Evolutionary conservation across 2,797 vertebrate species (phyloP).

Genomic region (Fundulus diaphanus): DNA sequence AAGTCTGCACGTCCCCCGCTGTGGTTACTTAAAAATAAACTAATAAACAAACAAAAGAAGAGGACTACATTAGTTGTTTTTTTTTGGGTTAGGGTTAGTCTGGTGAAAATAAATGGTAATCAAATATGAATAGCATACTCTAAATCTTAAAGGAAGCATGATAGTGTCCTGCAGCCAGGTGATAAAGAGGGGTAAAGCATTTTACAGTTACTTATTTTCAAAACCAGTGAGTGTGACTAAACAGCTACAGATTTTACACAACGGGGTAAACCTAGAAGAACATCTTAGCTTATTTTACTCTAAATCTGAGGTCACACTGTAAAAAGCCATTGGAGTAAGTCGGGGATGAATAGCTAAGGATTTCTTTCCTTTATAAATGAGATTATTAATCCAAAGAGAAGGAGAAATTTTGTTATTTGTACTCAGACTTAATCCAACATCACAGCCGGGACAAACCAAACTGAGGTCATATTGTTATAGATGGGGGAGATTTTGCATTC

Average conservation of each 20-base stretch:
- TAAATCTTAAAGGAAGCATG: slow-evolving; percentile 4
- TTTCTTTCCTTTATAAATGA: slow-evolving; percentile 72
- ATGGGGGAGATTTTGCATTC: slow-evolving; percentile 32
- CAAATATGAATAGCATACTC: slow-evolving; percentile 33
- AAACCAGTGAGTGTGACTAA: slow-evolving; percentile 55
- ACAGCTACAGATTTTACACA: slow-evolving; percentile 48
- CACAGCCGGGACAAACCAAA: slow-evolving; percentile 61
- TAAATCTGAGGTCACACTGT: slow-evolving; percentile 46
- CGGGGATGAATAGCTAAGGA: slow-evolving; percentile 59
- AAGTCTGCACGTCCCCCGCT: slow-evolving; percentile 26
- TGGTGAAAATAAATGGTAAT: slow-evolving; percentile 44
- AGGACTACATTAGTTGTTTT: slow-evolving; percentile 25
- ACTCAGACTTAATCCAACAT: slow-evolving; percentile 37
- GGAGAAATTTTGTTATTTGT: slow-evolving; percentile 69
- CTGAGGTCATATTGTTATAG: slow-evolving; percentile 59
- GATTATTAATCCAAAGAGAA: slow-evolving; percentile 65
- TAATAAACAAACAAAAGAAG: slow-evolving; percentile 28
- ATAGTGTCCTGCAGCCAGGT: slow-evolving; percentile 22
- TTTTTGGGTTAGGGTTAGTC: slow-evolving; percentile 24
- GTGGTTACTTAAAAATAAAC: slow-evolving; percentile 21
- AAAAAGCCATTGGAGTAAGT: slow-evolving; percentile 36
- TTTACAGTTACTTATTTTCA: background rate
- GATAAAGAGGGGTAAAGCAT: slow-evolving; percentile 8
- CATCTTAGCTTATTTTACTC: slow-evolving; percentile 49
- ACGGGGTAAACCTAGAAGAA: slow-evolving; percentile 54